Conservation (phyloP, 2,113 vertebrate species). For the Brachypodius melanocephalos region DNA sequence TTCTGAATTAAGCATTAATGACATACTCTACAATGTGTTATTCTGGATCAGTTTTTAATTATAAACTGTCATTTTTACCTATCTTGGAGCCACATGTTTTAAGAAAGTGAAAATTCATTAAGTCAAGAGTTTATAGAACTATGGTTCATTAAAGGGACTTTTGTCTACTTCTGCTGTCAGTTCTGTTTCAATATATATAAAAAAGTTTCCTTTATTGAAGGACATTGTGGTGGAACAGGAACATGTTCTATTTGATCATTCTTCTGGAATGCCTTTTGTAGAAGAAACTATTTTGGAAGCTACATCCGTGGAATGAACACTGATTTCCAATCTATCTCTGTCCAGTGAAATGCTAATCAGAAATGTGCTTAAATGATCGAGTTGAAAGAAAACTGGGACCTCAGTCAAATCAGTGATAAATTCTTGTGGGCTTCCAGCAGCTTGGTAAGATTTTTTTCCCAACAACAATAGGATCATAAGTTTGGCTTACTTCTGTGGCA, state of each 20-base stretch:
- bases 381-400: background rate
- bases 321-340: background rate
- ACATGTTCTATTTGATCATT: background rate
- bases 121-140: background rate
- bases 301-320: background rate
- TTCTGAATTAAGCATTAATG: background rate
- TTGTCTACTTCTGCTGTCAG: background rate
- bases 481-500: conserved; percentile 9
- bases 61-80: background rate
- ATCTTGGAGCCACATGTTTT: background rate
- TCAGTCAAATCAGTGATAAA: conserved; percentile 33
- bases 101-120: background rate
- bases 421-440: conserved; percentile 18
- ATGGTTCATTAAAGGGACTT: background rate
- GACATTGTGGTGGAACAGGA: background rate
- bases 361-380: background rate
- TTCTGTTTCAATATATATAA: background rate
- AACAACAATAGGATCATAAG: conserved; percentile 23
- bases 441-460: background rate
- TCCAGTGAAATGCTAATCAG: background rate
- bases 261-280: conserved; percentile 13
- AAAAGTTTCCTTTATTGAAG: background rate
- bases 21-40: background rate
- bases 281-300: conserved; percentile 36
- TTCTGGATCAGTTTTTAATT: background rate